Evolutionary conservation across 1,140 invertebrate species (phyloP), one percentile per base, ranked within the genome.

Genomic region (Sipha flava): DNA sequence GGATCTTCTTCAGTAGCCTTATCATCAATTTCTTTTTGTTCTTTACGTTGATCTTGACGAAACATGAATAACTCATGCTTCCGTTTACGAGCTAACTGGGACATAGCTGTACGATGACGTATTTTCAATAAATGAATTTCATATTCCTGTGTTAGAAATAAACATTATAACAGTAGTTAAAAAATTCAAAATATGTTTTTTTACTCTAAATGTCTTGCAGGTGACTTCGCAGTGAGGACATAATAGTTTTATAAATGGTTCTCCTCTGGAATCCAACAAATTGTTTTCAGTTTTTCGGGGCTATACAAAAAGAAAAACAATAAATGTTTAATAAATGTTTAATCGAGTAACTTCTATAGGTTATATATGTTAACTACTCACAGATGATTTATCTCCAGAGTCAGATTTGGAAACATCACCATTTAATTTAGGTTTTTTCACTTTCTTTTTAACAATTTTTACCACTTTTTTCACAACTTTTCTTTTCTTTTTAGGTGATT

Each of bases 221-320:
- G 90, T 90, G 82, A 90, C 88, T 73, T 88, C 87, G 83, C 92
- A 94, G 83, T 93, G 92, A 1, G 92, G 90, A 84, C 92, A 94
- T 34, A 87, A 88, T 1, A 94, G 85, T 82, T 91, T 90, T 26
- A 93, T 77, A 77, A 77, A 57, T 31, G 70, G 70, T 40, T 77
- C 73, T 29, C 73, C 73, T 91, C 82, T 90, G 92, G 34, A 87
- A 85, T 52, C 84, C 83, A 29, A 86, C 85, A 82, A 86, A 84
- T 68, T 85, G 82, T 81, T 85, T 83, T 75, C 85, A 87, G 34
- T 86, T 85, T 81, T 73, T 52, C 23, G 26, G 5, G 47, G 49
- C 59, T 80, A 47, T n/a, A 26, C 21, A 43, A 80, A 80, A 80
- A 1, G 2, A 62, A 37, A 80, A 80, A n/a, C 52, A 75, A 70